Conservation (phyloP, 2,113 vertebrate genomes). For the Myxocyprinus asiaticus region DNA sequence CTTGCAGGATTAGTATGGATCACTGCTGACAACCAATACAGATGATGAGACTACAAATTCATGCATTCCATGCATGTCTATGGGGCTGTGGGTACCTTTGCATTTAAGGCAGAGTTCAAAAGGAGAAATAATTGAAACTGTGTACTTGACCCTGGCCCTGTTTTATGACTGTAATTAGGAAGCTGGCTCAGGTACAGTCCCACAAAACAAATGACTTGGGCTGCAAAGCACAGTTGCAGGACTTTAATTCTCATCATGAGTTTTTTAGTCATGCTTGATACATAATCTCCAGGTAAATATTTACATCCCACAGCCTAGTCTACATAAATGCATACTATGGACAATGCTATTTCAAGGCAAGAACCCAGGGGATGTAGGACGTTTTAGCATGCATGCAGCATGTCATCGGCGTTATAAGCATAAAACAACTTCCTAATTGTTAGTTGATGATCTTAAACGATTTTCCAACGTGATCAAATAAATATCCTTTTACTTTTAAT, state of each 20-base stretch:
- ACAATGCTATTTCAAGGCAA: not conserved
- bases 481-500: not conserved
- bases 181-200: not conserved
- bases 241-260: conserved; percentile 40
- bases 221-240: not conserved
- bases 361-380: not conserved
- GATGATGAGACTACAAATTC: no score
- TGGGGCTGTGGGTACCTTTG: no score
- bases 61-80: no score
- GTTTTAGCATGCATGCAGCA: not conserved
- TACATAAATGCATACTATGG: not conserved
- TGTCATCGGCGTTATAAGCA: not conserved
- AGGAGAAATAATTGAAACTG: not conserved
- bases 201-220: not conserved
- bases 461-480: not conserved
- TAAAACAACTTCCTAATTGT: conserved; percentile 6
- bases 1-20: no score
- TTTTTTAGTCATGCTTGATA: conserved; percentile 34
- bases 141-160: not conserved
- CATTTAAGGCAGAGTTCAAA: no score
- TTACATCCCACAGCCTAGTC: not conserved
- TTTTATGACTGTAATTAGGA: not conserved
- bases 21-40: no score
- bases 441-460: not conserved
- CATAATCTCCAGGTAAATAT: not conserved